phyloP scores from a whole-genome alignment of 2,113 vertebrate genomes.

The Archocentrus centrarchus region DNA sequence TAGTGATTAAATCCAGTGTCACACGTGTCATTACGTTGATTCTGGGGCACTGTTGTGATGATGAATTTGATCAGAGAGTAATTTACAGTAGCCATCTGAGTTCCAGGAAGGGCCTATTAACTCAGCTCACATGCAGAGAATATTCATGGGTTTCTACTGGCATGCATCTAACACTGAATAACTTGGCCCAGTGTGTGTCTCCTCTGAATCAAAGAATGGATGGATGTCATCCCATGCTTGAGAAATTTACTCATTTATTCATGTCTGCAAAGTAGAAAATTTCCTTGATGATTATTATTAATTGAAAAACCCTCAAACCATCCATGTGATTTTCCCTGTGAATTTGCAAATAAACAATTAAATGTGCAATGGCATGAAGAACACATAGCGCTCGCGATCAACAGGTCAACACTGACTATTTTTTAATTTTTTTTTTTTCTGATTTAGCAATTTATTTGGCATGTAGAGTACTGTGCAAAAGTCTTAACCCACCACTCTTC shows the following conservation, averaged over 20 bases:
- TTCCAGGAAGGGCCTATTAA: slow-evolving; percentile 39
- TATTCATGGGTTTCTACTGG: slow-evolving; percentile 16
- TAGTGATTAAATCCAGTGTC: slow-evolving; percentile 16
- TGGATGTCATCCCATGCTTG: background rate
- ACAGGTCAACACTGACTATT: background rate
- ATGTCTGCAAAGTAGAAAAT: background rate
- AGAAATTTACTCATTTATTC: slow-evolving; percentile 35
- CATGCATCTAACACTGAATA: background rate
- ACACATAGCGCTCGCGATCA: background rate
- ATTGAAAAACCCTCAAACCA: background rate
- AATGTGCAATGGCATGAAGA: background rate
- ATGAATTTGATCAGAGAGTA: slow-evolving; percentile 46
- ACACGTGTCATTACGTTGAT: slow-evolving; percentile 9
- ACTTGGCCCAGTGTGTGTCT: slow-evolving; percentile 1
- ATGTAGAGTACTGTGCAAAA: background rate
- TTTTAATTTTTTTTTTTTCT: background rate
- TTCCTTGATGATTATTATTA: slow-evolving; percentile 1
- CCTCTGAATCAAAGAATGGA: slow-evolving; percentile 11
- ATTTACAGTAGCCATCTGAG: slow-evolving; percentile 38
- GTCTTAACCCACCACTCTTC: background rate
- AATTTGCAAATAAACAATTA: background rate
- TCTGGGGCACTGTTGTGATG: slow-evolving; percentile 25
- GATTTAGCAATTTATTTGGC: background rate
- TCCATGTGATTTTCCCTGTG: background rate
- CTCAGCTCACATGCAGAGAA: slow-evolving; percentile 24